Evolutionary conservation across 2,888 invertebrate species (phyloP).

Genomic region (Pterobdella sp.): DNA sequence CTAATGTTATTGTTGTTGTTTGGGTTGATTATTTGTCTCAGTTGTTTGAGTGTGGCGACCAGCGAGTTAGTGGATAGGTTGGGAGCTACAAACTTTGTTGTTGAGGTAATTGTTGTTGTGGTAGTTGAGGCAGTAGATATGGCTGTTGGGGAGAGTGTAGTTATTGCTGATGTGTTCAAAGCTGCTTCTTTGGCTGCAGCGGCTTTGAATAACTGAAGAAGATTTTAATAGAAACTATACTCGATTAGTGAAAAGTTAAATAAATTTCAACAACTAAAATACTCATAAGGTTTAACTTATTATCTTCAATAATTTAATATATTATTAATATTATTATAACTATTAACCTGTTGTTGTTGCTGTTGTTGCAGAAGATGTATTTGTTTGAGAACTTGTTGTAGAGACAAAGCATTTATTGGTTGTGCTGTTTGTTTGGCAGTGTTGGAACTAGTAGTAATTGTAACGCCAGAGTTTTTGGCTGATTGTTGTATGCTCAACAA

Average conservation of each 20-base stretch:
- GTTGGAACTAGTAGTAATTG: background rate
- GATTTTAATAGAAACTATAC: background rate
- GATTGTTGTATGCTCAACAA: constrained; percentile 15
- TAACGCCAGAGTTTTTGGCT: background rate
- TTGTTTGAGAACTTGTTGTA: constrained; percentile 26
- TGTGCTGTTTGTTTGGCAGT: background rate
- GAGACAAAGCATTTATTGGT: background rate
- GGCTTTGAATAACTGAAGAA: constrained; percentile 2
- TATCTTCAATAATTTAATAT: no score
- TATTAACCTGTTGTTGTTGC: constrained; percentile 18
- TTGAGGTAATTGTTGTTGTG: constrained; percentile 17
- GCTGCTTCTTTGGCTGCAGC: constrained; percentile 9
- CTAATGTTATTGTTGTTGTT: constrained; percentile 7
- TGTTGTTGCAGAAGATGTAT: constrained; percentile 24
- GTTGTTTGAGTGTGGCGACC: constrained; percentile 23
- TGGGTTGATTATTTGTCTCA: constrained; percentile 6
- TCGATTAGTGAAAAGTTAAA: background rate
- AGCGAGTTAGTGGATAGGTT: constrained; percentile 1
- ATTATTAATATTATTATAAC: background rate
- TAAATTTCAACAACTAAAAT: no score
- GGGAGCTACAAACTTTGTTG: constrained; percentile 12
- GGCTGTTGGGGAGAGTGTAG: background rate
- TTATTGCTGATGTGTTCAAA: constrained; percentile 19
- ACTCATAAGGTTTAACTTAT: no score
- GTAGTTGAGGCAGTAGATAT: background rate